These are phyloP conservation scores for Calcarius ornatus DNA, from an alignment of 2,113 vertebrate species.

Conservation along the genomic window DNA sequence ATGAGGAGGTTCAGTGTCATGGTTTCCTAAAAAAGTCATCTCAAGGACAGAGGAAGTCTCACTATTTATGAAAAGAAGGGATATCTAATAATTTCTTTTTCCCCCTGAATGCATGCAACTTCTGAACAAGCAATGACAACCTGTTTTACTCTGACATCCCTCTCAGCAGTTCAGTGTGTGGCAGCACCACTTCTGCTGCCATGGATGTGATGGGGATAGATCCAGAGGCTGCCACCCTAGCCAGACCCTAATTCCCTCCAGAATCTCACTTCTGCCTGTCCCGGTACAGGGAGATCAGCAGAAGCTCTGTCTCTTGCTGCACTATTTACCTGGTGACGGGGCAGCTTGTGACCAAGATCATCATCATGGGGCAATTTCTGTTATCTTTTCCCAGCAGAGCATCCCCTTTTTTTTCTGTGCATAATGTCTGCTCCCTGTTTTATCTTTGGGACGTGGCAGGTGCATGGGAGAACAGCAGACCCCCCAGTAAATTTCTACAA, in stretches of 20 bases:
- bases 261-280: not conserved
- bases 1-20: rapidly evolving
- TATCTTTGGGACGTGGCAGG: not conserved
- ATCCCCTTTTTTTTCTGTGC: not conserved
- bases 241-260: not conserved
- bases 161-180: not conserved
- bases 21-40: not conserved
- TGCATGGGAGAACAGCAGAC: not conserved
- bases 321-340: not conserved
- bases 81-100: not conserved
- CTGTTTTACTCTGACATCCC: not conserved
- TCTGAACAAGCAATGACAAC: rapidly evolving
- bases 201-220: rapidly evolving
- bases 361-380: not conserved
- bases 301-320: not conserved
- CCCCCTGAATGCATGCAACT: not conserved
- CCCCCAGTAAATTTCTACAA: not conserved
- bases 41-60: not conserved
- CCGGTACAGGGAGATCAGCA: not conserved
- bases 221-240: not conserved
- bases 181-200: not conserved
- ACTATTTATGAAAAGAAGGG: not conserved
- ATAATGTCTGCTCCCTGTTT: not conserved
- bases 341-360: not conserved
- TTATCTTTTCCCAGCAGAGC: not conserved